A percentile compares a stretch with the other conserved stretches of the same genome.
Evolutionary conservation across 2,888 invertebrate species (phyloP).

Genomic region (Caenorhabditis becei): DNA sequence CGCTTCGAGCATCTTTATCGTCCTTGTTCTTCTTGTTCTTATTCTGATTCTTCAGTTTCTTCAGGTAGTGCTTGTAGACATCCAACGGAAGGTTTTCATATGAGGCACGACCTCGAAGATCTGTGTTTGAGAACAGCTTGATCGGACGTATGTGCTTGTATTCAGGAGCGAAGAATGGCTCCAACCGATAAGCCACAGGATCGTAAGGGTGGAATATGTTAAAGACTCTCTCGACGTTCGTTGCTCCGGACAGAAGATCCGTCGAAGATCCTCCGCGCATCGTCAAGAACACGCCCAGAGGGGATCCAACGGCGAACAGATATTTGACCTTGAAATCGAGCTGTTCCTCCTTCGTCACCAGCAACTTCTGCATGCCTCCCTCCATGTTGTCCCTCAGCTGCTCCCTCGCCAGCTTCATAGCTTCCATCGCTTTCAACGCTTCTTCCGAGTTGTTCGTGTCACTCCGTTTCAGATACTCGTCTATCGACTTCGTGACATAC

Average conservation of each 20-base stretch:
- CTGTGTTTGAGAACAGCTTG: conserved; percentile 71
- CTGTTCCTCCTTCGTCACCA: conserved; percentile 72
- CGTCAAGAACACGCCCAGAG: conserved; percentile 79
- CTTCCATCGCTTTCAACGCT: conserved; percentile 44
- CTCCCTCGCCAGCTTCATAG: conserved; percentile 54
- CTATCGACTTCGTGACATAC: conserved; percentile 81
- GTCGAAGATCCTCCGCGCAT: conserved; percentile 76
- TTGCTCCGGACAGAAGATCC: conserved; percentile 54
- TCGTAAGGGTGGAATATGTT: conserved; percentile 79
- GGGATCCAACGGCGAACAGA: conserved; percentile 80
- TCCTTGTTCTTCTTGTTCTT: conserved; percentile 68
- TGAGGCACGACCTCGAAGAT: conserved; percentile 55
- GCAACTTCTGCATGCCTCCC: conserved; percentile 72
- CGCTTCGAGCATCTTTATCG: conserved; percentile 62
- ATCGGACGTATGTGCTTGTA: conserved; percentile 79
- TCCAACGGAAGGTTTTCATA: conserved; percentile 75
- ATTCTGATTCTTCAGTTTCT: conserved; percentile 75
- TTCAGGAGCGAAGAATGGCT: conserved; percentile 78
- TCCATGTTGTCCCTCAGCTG: conserved; percentile 66
- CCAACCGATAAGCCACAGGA: conserved; percentile 80
- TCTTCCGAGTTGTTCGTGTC: conserved; percentile 23
- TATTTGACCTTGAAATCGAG: conserved; percentile 77
- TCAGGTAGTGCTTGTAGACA: conserved; percentile 77
- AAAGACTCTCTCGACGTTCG: conserved; percentile 75
- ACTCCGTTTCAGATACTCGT: conserved; percentile 68